A percentile compares a stretch with the other conserved stretches of the same genome.
phyloP scores from a whole-genome alignment of 2,797 vertebrate species.

The Cirrhinus mrigala region DNA sequence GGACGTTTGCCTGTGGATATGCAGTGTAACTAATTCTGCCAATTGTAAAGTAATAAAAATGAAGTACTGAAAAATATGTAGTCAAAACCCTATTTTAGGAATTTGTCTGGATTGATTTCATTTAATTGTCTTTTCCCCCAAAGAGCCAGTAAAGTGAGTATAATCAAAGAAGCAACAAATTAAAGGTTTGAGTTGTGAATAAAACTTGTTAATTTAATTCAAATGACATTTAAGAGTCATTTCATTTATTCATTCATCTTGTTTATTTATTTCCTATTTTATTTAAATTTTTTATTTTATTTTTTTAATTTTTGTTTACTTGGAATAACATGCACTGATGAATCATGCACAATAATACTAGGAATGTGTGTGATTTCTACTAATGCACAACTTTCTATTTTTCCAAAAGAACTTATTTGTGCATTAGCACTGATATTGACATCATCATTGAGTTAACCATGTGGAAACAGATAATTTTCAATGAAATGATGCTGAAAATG shows the following conservation, averaged over 20 bases:
- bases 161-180: slow-evolving; percentile 51
- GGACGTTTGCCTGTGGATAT: neutral
- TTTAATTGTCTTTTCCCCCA: slow-evolving; percentile 9
- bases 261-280: neutral
- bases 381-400: neutral
- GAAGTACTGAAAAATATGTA: neutral
- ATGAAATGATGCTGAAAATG: neutral
- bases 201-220: neutral
- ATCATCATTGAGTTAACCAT: neutral
- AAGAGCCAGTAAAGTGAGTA: slow-evolving; percentile 46
- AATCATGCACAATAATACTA: neutral
- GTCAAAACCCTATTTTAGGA: neutral
- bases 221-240: too few relatives aligned
- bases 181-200: slow-evolving; percentile 50
- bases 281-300: neutral
- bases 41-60: neutral
- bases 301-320: neutral
- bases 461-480: neutral
- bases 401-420: neutral
- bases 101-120: slow-evolving; percentile 36
- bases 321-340: neutral
- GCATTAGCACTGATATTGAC: neutral
- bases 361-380: neutral
- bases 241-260: too few relatives aligned
- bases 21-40: neutral